phyloP scores from a whole-genome alignment of 2,113 vertebrate genomes.

The Oreochromis aureus region DNA sequence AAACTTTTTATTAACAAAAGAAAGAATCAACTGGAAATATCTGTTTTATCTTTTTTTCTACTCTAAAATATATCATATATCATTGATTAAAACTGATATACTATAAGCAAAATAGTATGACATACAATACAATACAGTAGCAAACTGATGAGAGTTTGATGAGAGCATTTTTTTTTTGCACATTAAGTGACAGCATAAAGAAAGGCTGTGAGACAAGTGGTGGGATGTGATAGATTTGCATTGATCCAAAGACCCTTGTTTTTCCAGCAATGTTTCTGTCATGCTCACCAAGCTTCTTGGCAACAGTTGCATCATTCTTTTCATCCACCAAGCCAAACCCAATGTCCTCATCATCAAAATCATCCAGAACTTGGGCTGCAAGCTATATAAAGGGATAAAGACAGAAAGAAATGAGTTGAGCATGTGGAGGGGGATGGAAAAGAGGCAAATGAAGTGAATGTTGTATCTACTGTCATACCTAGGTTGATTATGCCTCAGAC shows the following conservation, averaged over 20 bases:
- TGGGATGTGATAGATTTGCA: background rate
- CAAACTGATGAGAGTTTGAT: background rate
- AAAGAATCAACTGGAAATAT: background rate
- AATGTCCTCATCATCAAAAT: constrained; percentile 83
- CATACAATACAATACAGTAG: too few relatives aligned
- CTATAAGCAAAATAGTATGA: too few relatives aligned
- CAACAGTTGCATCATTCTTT: constrained; percentile 78
- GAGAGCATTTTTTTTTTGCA: background rate
- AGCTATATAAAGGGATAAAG: constrained; percentile 63
- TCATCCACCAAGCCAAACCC: constrained; percentile 87
- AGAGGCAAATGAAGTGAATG: background rate
- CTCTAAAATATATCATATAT: too few relatives aligned
- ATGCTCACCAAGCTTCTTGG: constrained; percentile 84
- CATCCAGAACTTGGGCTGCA: constrained; percentile 88
- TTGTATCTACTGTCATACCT: background rate
- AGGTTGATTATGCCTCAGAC: background rate
- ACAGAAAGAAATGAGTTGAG: background rate
- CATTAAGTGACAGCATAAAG: background rate
- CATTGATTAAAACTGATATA: too few relatives aligned
- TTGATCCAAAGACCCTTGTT: background rate
- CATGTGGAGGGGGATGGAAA: background rate
- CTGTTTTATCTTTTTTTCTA: too few relatives aligned
- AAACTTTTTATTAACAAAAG: background rate
- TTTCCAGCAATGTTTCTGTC: background rate
- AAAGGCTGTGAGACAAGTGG: background rate